Evolutionary conservation across 1,140 invertebrate genomes (phyloP), one percentile per base, ranked within the genome.

Genomic region (Brachionus asplanchnoidis): DNA sequence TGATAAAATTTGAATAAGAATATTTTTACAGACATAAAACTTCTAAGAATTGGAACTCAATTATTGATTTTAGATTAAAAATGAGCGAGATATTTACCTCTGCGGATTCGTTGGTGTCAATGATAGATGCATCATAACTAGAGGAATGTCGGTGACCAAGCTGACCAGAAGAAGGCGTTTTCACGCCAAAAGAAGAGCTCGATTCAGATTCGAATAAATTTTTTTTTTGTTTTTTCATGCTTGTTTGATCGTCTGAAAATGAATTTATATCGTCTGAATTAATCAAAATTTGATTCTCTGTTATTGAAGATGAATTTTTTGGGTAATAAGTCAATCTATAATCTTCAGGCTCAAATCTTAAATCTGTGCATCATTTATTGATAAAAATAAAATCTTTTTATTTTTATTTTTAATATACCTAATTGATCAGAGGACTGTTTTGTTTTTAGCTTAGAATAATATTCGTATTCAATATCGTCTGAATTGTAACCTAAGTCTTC

Each of bases 401-500:
- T 11, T n/a, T 17, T 17, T 40, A 2, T 73, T 40, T 42, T 42
- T 3, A 42, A 14, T 8, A 8, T 73, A 73, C 68, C 68, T n/a
- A 73, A 73, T 42, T 40, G 32, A 75, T 75, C 70, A 12, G 8
- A 12, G 8, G 44, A 28, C 11, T 44, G 42, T 66, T 11, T 82
- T 60, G 53, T 20, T 65, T n/a, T 82, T 44, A 82, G 14, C 5
- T 65, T 82, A 1, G 79, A 60, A 65, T 82, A 82, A 26, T 82
- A 65, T 42, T 42, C 65, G 42, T 28, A 82, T 36, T 82, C 79
- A 82, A 17, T 6, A 12, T 82, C 79, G 56, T 82, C 79, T 68
- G 79, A 82, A 46, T 82, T 68, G 40, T 65, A 82, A 6, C 79
- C 79, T 40, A 82, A 68, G 17, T 82, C 79, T 65, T 82, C 79